Base-by-base conservation (phyloP, 2,888 invertebrate species). In the Baccha elongata region DNA sequence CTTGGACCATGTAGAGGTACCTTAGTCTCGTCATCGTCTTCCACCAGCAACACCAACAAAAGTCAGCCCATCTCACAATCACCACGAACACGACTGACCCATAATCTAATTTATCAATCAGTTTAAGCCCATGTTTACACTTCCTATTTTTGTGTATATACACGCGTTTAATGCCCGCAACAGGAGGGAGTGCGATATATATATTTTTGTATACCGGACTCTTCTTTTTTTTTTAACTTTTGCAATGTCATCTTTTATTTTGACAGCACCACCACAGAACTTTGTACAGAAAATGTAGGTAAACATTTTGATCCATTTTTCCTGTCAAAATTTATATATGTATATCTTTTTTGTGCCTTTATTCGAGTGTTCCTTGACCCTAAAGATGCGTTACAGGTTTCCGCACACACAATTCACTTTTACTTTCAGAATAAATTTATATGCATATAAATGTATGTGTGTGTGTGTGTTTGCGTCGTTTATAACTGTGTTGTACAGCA, bases 61-160 rank as follows among this genome's bases (percentile, higher is more conserved):
- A 26, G 19, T 52, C 37, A 67, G 53, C 76, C 64, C 74, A 80
- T 69, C 64, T 50, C 60, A 68, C 52, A 35, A 71, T 64, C 32
- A 37, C 46, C 60, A 68, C 52, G 26, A 71, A 62, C 32, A 37
- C 46, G 72, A 55, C 83, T 78, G 83, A 83, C 83, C 83, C 83
- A 83, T 78, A 83, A 83, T 83, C 78, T 83, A 83, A 83, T 83
- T 83, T 83, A 83, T 83, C 83, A 83, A 83, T 83, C 83, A 83
- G 83, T 83, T 83, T 83, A 83, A 83, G 78, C 64, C 83, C 83
- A 83, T 83, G 83, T 78, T 78, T 83, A 78, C 83, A 83, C 83
- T 83, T 83, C 78, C 78, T 78, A 78, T 83, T 67, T 83, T 69
- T 65, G 44, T 26, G 42, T 53, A 71, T 60, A 62, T 42, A 50